Base-by-base conservation (phyloP, 2,888 invertebrate genomes). In the Amblyjoppa fuscipennis region DNA sequence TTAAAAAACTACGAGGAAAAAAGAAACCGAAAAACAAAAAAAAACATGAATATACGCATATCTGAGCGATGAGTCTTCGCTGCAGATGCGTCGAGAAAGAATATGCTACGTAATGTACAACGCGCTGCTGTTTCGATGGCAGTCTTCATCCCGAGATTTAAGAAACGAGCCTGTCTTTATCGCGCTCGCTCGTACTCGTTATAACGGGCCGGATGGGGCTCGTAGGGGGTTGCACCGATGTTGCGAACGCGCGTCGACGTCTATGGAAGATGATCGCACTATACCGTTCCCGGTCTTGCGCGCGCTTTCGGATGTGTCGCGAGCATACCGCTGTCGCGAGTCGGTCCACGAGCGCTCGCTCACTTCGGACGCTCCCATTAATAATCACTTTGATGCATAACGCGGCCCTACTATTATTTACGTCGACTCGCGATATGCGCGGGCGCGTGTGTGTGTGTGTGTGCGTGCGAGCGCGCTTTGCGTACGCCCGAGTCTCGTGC, bases 381-480 rank as follows among this genome's bases (percentile, higher is more conserved):
- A 93, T 93, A 92, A 93, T 92, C 91, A 91, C 93, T 93, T 93
- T 93, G 92, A 93, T 93, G 91, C 92, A 91, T 90, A 91, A 91
- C 91, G 90, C 89, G 86, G 89, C 88, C 89, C 88, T 88, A 88
- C 90, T 91, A 91, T 92, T 92, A 92, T 92, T 93, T 89, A 92
- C 90, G 89, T 88, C 88, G 71, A 68, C 49, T 71, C 79, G 61
- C 28, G 66, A 81, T 81, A 75, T 41, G 49, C 64, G 51, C 11
- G 38, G 49, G 75, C 66, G 53, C 66, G 56, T 31, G 68, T 20
- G 13, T 73, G 49, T 51, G 71, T 31, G 68, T 20, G 13, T 73
- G 49, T 51, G 71, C 25, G 34, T 41, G 59, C 38, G 64, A 66
- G 56, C 56, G 61, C 78, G 53, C 53, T 69, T 45, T 56, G 38